Base-by-base conservation (phyloP, 1,140 invertebrate species). In the Amphibalanus amphitrite region DNA sequence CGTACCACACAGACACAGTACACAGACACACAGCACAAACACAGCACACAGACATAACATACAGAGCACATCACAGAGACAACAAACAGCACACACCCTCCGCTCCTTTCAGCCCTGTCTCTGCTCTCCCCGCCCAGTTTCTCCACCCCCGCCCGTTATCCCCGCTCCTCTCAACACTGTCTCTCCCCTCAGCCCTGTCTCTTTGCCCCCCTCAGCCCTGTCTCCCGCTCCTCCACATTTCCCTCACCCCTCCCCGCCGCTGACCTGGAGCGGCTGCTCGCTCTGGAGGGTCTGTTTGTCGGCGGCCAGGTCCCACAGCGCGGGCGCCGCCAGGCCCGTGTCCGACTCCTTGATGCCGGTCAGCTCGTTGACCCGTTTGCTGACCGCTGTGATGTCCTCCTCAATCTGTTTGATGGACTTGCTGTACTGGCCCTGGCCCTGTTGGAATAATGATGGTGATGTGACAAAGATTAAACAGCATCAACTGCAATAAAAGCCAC, bases 271-370 rank as follows among this genome's bases (percentile, higher is more conserved):
- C 0, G 95, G 95, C 78, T 97, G 94, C 79, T 98, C 95, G 88
- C 97, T 97, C 78, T 98, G 95, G 71, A 99, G 82, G 6, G 93
- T 97, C 79, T 98, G 95, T 83, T 99, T 99, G 79, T 99, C 97
- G 64, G 96, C 97, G 70, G 97, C 95, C 77, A 99, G 85, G 86
- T 99, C 97, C 97, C 97, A 99, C 0, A 99, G 81, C 10, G 97
- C 95, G 29, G 97, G 97, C 26, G 95, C 95, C 67, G 97, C 97
- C 64, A 99, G 82, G 3, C 97, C 97, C 38, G 90, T 93, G 77
- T 94, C 91, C 29, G 91, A 93, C 79, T 93, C 91, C 81, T 93
- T 93, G 23, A 95, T 94, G 70, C 93, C 95, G 74, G 94, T 94
- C 15, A 99, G 82, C 83, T 99, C 97, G 84, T 99, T 99, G 0